These are phyloP conservation scores for Sesia bembeciformis DNA, from an alignment of 2,888 invertebrate genomes.

Conservation along the genomic window DNA sequence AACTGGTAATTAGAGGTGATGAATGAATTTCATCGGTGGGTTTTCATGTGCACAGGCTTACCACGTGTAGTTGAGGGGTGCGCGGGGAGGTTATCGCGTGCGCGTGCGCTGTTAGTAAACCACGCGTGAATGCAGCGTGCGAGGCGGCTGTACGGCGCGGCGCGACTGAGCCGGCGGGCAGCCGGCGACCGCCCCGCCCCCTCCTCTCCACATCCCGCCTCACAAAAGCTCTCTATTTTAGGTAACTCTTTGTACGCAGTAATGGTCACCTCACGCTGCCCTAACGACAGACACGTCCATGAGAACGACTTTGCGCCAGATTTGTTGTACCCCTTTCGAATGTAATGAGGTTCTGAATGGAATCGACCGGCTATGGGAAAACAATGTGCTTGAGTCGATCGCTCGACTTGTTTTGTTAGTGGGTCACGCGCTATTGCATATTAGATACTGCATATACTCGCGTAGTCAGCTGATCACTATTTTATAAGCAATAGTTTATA, in stretches of 20 bases:
- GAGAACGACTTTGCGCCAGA: conserved; percentile 68
- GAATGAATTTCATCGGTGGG: conserved; percentile 18
- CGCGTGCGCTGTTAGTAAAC: conserved; percentile 43
- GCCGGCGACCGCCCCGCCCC: conserved; percentile 65
- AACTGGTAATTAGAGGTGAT: conserved; percentile 3
- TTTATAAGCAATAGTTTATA: too few relatives aligned
- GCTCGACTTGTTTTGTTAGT: conserved; percentile 53
- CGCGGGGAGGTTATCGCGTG: conserved; percentile 52
- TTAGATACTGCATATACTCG: too few relatives aligned
- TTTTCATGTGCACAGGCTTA: conserved; percentile 21
- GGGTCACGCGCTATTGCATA: conserved; percentile 41
- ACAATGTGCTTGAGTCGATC: conserved; percentile 45
- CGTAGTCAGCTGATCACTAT: too few relatives aligned
- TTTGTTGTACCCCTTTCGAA: conserved; percentile 65
- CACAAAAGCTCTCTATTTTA: conserved; percentile 74
- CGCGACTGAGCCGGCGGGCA: conserved; percentile 68
- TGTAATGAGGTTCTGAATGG: conserved; percentile 74
- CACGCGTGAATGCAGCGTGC: conserved; percentile 54
- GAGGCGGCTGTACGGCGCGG: conserved; percentile 62
- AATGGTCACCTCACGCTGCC: conserved; percentile 74
- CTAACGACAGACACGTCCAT: conserved; percentile 73
- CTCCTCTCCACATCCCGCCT: conserved; percentile 60
- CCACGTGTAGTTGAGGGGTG: conserved; percentile 19
- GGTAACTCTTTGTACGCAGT: conserved; percentile 73
- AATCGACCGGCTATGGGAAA: conserved; percentile 61